Evolutionary conservation across 1,140 invertebrate genomes (phyloP).

Genomic region (Tetramorium alpestre): DNA sequence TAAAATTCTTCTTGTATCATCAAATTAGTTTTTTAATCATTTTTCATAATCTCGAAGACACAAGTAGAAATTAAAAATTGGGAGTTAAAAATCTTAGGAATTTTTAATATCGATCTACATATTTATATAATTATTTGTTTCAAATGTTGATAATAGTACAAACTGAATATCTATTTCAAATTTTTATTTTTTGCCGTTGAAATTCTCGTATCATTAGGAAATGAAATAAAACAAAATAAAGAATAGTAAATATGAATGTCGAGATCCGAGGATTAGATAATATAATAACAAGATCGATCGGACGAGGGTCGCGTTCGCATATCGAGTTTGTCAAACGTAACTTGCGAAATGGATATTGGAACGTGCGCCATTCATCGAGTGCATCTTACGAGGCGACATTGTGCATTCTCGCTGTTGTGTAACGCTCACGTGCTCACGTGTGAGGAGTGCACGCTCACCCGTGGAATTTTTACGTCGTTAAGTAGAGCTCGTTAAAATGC

Average conservation of each 20-base stretch:
- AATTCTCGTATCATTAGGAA: not conserved
- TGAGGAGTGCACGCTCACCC: slow-evolving; percentile 24
- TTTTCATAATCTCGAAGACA: not conserved
- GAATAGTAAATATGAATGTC: too few species aligned
- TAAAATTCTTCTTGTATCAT: not conserved
- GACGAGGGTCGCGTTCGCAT: not conserved
- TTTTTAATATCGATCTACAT: not conserved
- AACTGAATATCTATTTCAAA: too few species aligned
- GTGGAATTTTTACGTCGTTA: slow-evolving; percentile 28
- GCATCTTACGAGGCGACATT: slow-evolving; percentile 26
- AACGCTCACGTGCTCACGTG: slow-evolving; percentile 59
- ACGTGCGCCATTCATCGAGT: slow-evolving; percentile 36
- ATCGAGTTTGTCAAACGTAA: not conserved
- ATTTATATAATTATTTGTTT: not conserved
- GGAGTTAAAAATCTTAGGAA: not conserved
- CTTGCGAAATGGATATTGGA: slow-evolving; percentile 2
- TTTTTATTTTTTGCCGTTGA: not conserved
- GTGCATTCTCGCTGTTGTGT: slow-evolving; percentile 29
- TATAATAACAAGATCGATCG: not conserved
- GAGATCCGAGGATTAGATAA: not conserved
- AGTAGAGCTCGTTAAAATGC: not conserved
- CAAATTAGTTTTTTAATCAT: not conserved
- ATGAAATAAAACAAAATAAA: not conserved
- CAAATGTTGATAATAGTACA: too few species aligned
- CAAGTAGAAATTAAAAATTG: not conserved